Percentiles rank a stretch among this genome's conserved stretches.
Evolutionary conservation across 2,797 vertebrate species (phyloP).

Genomic region (Clarias platycephalus): DNA sequence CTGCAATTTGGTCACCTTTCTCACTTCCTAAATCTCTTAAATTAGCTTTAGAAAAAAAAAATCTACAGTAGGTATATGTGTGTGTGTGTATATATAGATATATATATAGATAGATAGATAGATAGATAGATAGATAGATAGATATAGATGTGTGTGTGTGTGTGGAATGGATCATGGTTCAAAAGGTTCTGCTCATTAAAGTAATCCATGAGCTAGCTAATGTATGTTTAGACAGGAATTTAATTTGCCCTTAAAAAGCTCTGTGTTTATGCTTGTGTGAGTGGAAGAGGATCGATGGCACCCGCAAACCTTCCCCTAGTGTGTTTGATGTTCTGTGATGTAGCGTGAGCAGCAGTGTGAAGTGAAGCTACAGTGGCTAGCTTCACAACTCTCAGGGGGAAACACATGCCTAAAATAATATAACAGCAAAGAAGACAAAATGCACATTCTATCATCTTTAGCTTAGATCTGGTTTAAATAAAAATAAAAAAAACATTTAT

Average conservation of each 20-base stretch:
- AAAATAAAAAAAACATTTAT: background rate
- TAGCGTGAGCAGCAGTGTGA: background rate
- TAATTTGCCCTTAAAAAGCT: background rate
- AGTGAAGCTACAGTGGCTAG: background rate
- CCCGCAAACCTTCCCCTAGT: background rate
- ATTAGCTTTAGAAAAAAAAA: background rate
- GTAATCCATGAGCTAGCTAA: background rate
- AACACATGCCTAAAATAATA: background rate
- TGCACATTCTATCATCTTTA: conserved; percentile 18
- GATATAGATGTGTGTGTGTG: no score
- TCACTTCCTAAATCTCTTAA: background rate
- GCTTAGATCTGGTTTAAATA: conserved; percentile 36
- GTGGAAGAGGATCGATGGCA: background rate
- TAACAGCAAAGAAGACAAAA: conserved; percentile 1
- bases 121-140: no score
- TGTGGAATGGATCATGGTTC: background rate
- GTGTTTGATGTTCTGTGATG: background rate
- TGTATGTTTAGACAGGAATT: background rate
- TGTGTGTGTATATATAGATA: no score
- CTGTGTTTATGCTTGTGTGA: background rate
- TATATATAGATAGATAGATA: no score
- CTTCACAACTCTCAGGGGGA: background rate
- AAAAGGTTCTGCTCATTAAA: background rate
- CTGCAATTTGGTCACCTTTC: background rate
- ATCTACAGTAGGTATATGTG: background rate